These are phyloP conservation scores for Microplitis mediator DNA, from an alignment of 1,140 invertebrate genomes.

Conservation along the genomic window DNA sequence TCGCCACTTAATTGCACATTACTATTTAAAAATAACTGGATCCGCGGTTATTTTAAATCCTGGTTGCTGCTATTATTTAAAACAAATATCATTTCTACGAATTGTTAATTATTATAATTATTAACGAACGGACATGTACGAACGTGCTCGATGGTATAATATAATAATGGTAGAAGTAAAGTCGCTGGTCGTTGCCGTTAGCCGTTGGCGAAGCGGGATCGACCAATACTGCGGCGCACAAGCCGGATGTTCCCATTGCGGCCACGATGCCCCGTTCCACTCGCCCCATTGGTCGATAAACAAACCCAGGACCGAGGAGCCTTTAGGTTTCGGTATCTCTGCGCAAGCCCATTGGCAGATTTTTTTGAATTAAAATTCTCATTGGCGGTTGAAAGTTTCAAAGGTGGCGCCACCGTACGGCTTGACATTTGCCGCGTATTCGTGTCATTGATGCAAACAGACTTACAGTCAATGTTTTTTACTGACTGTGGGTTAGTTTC, in stretches of 20 bases:
- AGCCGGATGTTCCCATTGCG: constrained; percentile 47
- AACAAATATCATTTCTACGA: too few relatives aligned
- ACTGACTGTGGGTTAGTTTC: too few relatives aligned
- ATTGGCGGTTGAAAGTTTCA: neutral
- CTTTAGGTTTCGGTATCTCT: neutral
- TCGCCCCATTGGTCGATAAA: constrained; percentile 21
- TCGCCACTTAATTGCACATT: neutral
- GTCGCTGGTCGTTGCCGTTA: constrained; percentile 29
- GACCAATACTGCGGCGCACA: constrained; percentile 47
- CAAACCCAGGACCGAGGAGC: neutral
- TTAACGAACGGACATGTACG: neutral
- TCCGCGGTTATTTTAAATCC: neutral
- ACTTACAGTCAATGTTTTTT: too few relatives aligned
- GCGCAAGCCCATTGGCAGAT: neutral
- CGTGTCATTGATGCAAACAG: neutral
- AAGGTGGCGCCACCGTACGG: neutral
- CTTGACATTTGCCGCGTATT: neutral
- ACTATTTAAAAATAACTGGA: neutral
- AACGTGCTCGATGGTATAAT: neutral
- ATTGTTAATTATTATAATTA: too few relatives aligned
- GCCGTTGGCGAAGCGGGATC: constrained; percentile 32
- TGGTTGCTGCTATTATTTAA: neutral
- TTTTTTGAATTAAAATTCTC: neutral
- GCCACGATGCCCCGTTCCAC: constrained; percentile 41
- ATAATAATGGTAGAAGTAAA: constrained; percentile 31